Percentiles rank a stretch among this genome's conserved stretches.
Conservation (phyloP, 2,888 invertebrate genomes). For the Callyntrura guangdongensis region DNA sequence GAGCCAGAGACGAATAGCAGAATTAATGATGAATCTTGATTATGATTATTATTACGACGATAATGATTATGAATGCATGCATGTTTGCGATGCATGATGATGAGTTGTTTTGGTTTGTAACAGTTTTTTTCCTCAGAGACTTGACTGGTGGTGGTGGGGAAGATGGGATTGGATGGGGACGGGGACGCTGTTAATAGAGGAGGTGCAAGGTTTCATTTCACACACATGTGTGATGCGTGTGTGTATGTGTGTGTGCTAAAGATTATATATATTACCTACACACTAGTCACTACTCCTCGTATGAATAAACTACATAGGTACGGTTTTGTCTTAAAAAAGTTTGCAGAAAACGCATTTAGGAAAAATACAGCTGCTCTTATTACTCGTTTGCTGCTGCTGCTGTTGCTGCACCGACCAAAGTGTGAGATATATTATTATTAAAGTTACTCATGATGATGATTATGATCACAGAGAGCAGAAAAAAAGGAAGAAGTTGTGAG, state of each 20-base stretch:
- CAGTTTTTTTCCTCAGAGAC: conserved; percentile 43
- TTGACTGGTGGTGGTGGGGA: not conserved
- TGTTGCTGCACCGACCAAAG: not conserved
- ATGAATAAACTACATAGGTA: not conserved
- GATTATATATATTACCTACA: too few species aligned
- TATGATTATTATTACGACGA: conserved; percentile 28
- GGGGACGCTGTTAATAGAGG: conserved; percentile 67
- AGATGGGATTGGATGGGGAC: conserved; percentile 75
- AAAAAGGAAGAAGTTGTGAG: not conserved
- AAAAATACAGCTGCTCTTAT: conserved; percentile 28
- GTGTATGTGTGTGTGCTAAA: not conserved
- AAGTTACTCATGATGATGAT: conserved; percentile 19
- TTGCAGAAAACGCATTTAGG: conserved; percentile 44
- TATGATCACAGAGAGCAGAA: conserved; percentile 6
- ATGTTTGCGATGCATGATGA: conserved; percentile 53
- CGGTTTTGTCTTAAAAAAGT: not conserved
- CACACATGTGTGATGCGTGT: conserved; percentile 43
- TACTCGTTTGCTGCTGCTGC: too few species aligned
- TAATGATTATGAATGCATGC: conserved; percentile 67
- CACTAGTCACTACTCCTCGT: too few species aligned
- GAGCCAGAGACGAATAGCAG: too few species aligned
- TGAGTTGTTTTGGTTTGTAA: conserved; percentile 60
- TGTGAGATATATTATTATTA: not conserved
- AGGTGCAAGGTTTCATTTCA: conserved; percentile 70
- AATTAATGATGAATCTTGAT: conserved; percentile 46